Base-by-base conservation (phyloP, 1,140 invertebrate species). In the Trialeurodes vaporariorum region DNA sequence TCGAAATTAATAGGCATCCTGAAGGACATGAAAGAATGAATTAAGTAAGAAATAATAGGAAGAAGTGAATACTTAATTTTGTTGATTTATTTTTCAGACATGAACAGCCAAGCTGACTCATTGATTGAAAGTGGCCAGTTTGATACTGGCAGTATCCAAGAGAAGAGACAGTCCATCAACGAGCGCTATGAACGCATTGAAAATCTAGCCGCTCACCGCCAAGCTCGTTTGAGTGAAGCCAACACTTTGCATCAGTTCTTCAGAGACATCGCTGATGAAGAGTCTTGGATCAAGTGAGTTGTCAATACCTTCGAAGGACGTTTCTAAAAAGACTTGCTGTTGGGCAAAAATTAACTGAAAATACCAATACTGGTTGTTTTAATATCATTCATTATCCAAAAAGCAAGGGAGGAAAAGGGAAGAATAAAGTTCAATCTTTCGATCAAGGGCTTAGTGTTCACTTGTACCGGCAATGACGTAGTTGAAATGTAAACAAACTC, bases 181-280 rank as follows among this genome's bases (percentile, higher is more conserved):
- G 92, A 94, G 76, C 87, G 95, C 27, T 96, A 96, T 79, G 92
- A 96, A 76, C 84, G 92, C 66, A 92, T 98, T 62, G 89, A 93
- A 75, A 96, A 94, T 77, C 81, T 97, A 60, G 93, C 93, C n/a
- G 90, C 91, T 58, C 91, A 98, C 75, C 84, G 96, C 59, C 85
- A 96, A 74, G 88, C 90, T 0, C 82, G 94, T 27, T 83, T 99
- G 22, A 88, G 90, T 77, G 96, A 99, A 79, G 96, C 96, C 1
- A 94, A 98, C 75, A 98, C 95, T 11, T 83, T 99, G 72, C 96
- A 99, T 80, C 96, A 99, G 80, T 99, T 99, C 87, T 96, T 99
- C 85, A 83, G 97, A 62, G 97, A 99, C 77, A 98, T 99, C 77
- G 96, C 97, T 71, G 97, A 99, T 78, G 97, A 99, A 79, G 97